Conservation (phyloP, 1,140 invertebrate species). For the Nasonia giraulti region DNA sequence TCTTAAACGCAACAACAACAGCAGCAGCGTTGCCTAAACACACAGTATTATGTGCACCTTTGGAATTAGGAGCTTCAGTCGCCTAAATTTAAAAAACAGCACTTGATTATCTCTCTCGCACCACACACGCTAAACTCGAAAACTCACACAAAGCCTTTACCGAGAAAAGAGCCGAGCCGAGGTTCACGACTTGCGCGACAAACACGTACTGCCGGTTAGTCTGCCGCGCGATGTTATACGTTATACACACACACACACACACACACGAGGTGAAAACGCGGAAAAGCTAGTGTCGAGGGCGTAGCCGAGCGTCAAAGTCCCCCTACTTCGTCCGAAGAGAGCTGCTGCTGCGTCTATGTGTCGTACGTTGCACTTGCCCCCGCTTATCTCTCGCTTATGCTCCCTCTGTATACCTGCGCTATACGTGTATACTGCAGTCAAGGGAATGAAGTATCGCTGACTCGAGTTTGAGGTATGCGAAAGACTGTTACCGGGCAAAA, state of each 20-base stretch:
- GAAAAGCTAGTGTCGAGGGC: conserved; percentile 26
- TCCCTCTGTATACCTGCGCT: not conserved
- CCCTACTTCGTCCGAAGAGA: not conserved
- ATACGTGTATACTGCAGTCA: not conserved
- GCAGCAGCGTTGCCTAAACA: not conserved
- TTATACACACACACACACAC: no score
- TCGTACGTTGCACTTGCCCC: conserved; percentile 35
- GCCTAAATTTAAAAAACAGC: not conserved
- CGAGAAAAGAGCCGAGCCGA: not conserved
- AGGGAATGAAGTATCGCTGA: not conserved
- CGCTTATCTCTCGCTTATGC: not conserved
- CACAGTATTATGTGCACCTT: not conserved
- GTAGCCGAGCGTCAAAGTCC: conserved; percentile 8
- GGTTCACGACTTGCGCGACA: not conserved
- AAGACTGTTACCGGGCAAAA: not conserved
- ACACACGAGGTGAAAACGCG: conserved; percentile 14
- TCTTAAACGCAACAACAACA: not conserved
- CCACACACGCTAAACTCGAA: no score
- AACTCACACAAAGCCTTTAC: not conserved
- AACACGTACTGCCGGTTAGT: not conserved
- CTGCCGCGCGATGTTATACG: not conserved
- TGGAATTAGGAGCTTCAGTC: not conserved
- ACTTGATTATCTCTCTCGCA: not conserved
- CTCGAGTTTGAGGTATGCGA: not conserved
- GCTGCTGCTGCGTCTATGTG: not conserved